These are phyloP conservation scores for Sebastes alutus DNA, from an alignment of 2,797 vertebrate genomes.

Conservation along the genomic window DNA sequence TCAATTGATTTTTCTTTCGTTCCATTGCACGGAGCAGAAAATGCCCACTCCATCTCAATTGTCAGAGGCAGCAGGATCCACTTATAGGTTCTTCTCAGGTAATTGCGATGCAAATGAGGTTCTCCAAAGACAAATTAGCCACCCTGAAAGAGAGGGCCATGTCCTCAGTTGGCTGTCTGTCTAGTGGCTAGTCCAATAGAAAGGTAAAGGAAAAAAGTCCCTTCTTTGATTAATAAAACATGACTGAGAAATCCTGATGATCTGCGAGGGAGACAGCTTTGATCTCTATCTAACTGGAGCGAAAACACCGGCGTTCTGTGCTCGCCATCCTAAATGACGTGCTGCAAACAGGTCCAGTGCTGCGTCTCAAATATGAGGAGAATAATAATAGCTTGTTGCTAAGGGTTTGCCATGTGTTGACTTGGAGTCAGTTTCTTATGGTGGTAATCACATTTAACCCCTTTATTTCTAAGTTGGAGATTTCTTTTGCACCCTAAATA, in stretches of 20 bases:
- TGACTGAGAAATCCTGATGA: constrained; percentile 50
- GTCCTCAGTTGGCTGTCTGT: constrained; percentile 52
- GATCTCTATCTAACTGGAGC: constrained; percentile 61
- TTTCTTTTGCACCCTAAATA: background rate
- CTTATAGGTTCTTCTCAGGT: constrained; percentile 74
- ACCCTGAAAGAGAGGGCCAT: constrained; percentile 48
- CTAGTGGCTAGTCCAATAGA: constrained; percentile 22
- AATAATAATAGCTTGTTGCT: background rate
- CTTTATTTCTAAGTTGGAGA: background rate
- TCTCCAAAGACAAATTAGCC: constrained; percentile 72
- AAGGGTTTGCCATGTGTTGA: background rate
- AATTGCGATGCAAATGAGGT: constrained; percentile 78
- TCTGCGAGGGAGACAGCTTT: constrained; percentile 60
- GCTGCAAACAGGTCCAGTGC: constrained; percentile 16
- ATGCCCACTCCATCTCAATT: constrained; percentile 69
- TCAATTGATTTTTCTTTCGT: constrained; percentile 59
- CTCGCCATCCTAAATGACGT: constrained; percentile 38
- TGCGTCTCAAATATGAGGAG: background rate
- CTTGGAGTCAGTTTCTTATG: background rate
- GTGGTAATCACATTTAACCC: background rate
- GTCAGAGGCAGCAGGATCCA: constrained; percentile 66
- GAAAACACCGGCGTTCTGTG: constrained; percentile 16
- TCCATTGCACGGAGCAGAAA: constrained; percentile 52
- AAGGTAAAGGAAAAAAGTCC: constrained; percentile 22
- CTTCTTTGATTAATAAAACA: constrained; percentile 76